Evolutionary conservation across 2,797 vertebrate species (phyloP).

Genomic region (Squalus acanthias): DNA sequence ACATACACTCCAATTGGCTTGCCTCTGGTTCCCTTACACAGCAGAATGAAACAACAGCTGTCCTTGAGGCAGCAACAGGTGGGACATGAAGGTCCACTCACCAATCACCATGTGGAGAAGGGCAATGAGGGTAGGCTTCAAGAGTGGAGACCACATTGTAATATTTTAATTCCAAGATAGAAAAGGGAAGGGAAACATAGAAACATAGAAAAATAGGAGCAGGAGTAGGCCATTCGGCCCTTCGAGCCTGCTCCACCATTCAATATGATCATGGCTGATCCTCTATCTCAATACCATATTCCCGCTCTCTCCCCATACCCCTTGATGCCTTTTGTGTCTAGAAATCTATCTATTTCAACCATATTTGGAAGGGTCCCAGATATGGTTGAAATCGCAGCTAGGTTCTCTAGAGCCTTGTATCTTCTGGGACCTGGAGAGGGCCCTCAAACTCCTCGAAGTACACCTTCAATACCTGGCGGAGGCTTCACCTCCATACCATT

Average conservation of each 20-base stretch:
- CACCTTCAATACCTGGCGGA: background rate
- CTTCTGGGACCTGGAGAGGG: background rate
- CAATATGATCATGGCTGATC: too few species aligned
- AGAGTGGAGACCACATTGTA: background rate
- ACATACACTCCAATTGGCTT: background rate
- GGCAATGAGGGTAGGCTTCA: background rate
- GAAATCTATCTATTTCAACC: too few species aligned
- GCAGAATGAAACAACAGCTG: background rate
- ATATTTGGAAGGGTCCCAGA: background rate
- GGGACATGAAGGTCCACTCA: background rate
- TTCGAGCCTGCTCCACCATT: too few species aligned
- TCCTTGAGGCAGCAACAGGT: background rate
- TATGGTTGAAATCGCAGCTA: background rate
- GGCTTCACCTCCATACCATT: too few species aligned
- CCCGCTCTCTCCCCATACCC: too few species aligned
- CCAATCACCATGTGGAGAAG: background rate
- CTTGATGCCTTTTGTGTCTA: too few species aligned
- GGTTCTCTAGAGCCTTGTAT: background rate
- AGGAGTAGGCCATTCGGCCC: too few species aligned
- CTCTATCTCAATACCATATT: too few species aligned
- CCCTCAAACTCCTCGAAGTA: background rate
- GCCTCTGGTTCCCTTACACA: background rate
- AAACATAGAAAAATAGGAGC: too few species aligned
- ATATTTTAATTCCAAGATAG: background rate
- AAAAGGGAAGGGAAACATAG: background rate